phyloP scores from a whole-genome alignment of 2,113 vertebrate species.

The Syngnathoides biaculeatus region DNA sequence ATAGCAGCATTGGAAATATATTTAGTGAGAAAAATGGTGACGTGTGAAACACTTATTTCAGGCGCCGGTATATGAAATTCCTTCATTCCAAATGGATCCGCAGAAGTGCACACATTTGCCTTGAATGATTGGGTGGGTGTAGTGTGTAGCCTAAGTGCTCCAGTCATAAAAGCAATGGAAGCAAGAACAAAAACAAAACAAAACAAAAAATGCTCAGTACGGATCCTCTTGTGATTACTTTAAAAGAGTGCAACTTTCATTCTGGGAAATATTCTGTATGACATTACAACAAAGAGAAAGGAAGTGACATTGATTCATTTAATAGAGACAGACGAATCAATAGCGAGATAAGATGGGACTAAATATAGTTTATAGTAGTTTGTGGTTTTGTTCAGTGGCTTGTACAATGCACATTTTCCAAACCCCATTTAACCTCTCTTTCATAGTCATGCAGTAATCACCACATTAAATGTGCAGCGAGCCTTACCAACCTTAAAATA shows the following conservation, averaged over 20 bases:
- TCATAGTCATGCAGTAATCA: constrained; percentile 29
- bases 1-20: no score
- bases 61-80: no score
- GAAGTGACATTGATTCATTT: no score
- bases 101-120: constrained; percentile 36
- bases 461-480: constrained; percentile 43
- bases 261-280: not conserved
- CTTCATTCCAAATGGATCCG: constrained; percentile 41
- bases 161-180: not conserved
- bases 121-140: constrained; percentile 37
- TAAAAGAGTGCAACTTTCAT: not conserved
- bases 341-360: not conserved
- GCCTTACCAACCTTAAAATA: constrained; percentile 49
- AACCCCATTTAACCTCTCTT: not conserved
- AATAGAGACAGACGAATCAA: not conserved
- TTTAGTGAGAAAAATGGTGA: no score
- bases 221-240: not conserved
- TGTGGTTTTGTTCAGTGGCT: constrained; percentile 9
- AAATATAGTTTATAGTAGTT: not conserved
- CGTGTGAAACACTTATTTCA: no score
- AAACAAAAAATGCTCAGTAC: not conserved
- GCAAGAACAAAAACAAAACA: not conserved
- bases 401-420: constrained; percentile 16
- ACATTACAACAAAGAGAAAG: not conserved
- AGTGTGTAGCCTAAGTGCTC: constrained; percentile 13